Evolutionary conservation across 2,888 invertebrate species (phyloP).

Genomic region (Calliopum simillimum): DNA sequence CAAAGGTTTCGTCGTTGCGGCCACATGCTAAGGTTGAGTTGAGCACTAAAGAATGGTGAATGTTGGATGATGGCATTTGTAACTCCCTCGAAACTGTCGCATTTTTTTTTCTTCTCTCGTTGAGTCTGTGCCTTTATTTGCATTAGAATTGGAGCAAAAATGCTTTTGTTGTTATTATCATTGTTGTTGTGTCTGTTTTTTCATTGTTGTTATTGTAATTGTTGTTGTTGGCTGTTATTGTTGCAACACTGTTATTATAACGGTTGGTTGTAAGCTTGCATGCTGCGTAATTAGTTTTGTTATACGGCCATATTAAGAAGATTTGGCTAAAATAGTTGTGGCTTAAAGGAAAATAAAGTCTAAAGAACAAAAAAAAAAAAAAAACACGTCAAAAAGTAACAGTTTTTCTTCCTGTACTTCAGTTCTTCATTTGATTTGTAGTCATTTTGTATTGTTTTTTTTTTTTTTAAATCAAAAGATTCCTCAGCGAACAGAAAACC

Average conservation of each 20-base stretch:
- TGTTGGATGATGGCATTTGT: too few relatives aligned
- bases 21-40: too few relatives aligned
- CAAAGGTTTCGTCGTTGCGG: too few relatives aligned
- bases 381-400: background rate
- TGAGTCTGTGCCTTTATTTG: background rate
- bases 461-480: background rate
- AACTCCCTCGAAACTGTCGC: too few relatives aligned
- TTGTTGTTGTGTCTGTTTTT: background rate
- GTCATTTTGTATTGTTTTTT: background rate
- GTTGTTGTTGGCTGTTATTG: slow-evolving; percentile 4
- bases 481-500: slow-evolving; percentile 4
- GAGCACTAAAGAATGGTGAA: too few relatives aligned
- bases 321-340: slow-evolving; percentile 4
- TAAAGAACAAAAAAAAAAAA: slow-evolving; percentile 3
- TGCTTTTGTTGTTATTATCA: background rate
- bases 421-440: background rate
- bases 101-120: too few relatives aligned
- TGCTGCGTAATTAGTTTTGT: slow-evolving; percentile 32
- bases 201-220: background rate
- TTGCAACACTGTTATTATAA: slow-evolving; percentile 29
- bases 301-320: slow-evolving; percentile 5
- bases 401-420: background rate
- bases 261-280: slow-evolving; percentile 31
- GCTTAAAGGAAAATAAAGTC: slow-evolving; percentile 6
- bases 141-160: slow-evolving; percentile 7